phyloP scores from a whole-genome alignment of 92 coral and sea anemone species.

The Chrysogorgia sp. region DNA sequence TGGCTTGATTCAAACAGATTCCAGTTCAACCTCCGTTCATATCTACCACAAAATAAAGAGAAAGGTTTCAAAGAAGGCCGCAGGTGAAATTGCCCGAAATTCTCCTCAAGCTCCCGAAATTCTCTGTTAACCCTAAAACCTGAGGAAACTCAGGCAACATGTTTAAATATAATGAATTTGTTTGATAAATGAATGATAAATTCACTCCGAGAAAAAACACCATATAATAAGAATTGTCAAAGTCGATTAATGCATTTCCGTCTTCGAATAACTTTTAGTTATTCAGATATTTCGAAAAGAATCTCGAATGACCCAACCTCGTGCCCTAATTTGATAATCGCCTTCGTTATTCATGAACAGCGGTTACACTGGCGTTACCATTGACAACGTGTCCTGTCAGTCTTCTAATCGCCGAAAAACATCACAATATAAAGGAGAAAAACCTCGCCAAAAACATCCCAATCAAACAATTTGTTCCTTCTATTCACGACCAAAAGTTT shows the following conservation, averaged over 20 bases:
- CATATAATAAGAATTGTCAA: no score
- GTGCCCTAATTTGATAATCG: background rate
- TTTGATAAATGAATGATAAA: no score
- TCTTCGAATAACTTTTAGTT: no score
- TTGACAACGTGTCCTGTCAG: constrained; percentile 11
- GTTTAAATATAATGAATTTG: no score
- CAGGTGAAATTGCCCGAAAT: constrained; percentile 24
- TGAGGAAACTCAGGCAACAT: constrained; percentile 16
- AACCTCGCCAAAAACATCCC: background rate
- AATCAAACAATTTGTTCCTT: background rate
- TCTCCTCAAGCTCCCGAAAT: background rate
- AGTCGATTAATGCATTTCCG: no score
- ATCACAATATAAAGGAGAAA: constrained; percentile 5
- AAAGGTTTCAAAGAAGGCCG: constrained; percentile 61
- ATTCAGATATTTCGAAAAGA: no score
- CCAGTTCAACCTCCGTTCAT: constrained; percentile 70
- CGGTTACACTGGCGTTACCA: background rate
- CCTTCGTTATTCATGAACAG: background rate
- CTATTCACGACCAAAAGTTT: background rate
- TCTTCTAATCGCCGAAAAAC: constrained; percentile 21
- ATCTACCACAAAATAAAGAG: constrained; percentile 81
- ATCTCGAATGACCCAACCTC: no score
- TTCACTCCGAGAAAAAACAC: no score
- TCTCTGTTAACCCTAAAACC: background rate
- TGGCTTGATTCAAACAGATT: constrained; percentile 92